A percentile compares a stretch with the other conserved stretches of the same genome.
Conservation (phyloP, 2,113 vertebrate genomes). For the Austrofundulus limnaeus region DNA sequence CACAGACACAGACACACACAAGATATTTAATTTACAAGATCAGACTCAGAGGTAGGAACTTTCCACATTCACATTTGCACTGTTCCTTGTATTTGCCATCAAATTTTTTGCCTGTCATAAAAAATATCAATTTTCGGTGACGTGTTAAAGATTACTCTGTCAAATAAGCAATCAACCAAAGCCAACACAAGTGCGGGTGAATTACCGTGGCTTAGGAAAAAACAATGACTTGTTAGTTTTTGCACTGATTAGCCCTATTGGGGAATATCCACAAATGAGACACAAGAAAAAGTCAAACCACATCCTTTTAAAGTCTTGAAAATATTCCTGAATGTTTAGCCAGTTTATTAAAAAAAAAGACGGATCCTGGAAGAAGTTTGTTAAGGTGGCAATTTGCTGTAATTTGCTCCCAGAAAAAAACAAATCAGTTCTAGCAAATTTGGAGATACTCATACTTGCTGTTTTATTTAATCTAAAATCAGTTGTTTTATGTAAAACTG, state of each 20-base stretch:
- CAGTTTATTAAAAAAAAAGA: too few relatives aligned
- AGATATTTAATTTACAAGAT: constrained; percentile 62
- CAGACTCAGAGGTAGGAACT: constrained; percentile 38
- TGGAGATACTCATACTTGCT: background rate
- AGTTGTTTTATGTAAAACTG: too few relatives aligned
- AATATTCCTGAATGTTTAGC: constrained; percentile 2
- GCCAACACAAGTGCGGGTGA: constrained; percentile 69
- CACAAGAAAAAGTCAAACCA: constrained; percentile 9
- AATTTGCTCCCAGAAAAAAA: background rate
- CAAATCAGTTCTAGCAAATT: background rate
- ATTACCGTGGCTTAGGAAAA: constrained; percentile 66
- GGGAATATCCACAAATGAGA: constrained; percentile 13
- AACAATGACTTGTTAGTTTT: constrained; percentile 70
- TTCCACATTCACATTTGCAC: constrained; percentile 36
- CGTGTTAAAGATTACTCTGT: constrained; percentile 71
- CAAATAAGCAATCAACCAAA: constrained; percentile 74
- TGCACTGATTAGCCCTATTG: constrained; percentile 29
- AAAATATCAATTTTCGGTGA: constrained; percentile 66
- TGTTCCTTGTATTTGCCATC: constrained; percentile 56
- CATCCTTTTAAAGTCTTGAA: background rate
- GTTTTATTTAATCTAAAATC: too few relatives aligned
- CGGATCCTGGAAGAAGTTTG: background rate
- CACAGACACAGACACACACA: constrained; percentile 31
- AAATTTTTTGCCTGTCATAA: constrained; percentile 41
- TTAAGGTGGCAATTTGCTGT: background rate